phyloP scores from a whole-genome alignment of 2,797 vertebrate genomes.

The Trematomus bernacchii region DNA sequence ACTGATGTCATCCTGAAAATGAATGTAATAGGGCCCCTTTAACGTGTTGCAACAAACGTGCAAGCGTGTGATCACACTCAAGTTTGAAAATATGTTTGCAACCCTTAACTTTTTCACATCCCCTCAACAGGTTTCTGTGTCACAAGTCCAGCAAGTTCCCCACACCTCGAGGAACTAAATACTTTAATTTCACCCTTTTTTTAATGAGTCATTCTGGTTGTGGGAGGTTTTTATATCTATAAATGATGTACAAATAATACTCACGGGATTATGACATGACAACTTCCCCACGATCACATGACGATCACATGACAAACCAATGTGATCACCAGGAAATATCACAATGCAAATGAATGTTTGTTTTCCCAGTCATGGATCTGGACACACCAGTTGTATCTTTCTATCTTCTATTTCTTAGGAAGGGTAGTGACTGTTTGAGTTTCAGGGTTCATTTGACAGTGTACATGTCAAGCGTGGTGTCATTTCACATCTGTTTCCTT shows the following conservation, averaged over 20 bases:
- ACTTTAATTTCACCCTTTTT: too few species aligned
- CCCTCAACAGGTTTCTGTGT: neutral
- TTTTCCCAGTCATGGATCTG: neutral
- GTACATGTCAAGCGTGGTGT: neutral
- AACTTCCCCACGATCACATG: neutral
- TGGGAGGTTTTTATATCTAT: neutral
- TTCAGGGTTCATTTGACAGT: neutral
- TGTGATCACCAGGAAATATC: constrained; percentile 2
- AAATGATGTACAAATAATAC: neutral
- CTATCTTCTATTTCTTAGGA: too few species aligned
- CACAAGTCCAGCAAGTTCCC: neutral
- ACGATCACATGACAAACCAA: too few species aligned
- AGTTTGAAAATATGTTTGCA: too few species aligned
- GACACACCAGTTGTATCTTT: neutral
- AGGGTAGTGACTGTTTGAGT: too few species aligned
- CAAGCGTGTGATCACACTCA: too few species aligned
- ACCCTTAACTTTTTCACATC: neutral
- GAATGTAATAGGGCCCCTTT: too few species aligned
- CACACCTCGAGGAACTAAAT: too few species aligned
- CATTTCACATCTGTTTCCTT: too few species aligned
- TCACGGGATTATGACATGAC: too few species aligned
- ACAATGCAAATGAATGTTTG: neutral
- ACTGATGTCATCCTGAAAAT: too few species aligned
- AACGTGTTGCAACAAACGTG: too few species aligned
- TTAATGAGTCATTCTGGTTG: neutral